Conservation (phyloP, 2,797 vertebrate genomes). For the Emydoidea blandingii region DNA sequence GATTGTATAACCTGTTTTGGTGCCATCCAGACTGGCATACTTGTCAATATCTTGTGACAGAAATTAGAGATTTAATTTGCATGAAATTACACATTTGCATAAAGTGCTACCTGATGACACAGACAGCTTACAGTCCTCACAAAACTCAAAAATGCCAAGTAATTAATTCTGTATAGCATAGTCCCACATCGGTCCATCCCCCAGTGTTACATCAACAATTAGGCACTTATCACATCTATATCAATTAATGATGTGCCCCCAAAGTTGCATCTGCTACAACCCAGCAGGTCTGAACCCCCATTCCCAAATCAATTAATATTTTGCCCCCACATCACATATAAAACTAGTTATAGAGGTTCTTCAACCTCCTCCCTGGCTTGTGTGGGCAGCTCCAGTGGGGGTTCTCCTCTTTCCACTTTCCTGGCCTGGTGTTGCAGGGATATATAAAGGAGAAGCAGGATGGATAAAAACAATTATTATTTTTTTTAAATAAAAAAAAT, state of each 20-base stretch:
- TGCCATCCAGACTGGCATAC: not conserved
- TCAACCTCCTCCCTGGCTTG: not conserved
- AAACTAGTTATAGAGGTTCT: not conserved
- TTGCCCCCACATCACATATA: not conserved
- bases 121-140: not conserved
- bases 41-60: not conserved
- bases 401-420: not conserved
- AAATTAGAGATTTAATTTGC: not conserved
- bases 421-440: not conserved
- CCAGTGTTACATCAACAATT: not conserved
- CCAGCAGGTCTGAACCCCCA: not conserved
- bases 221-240: not conserved
- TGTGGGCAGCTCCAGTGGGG: not conserved
- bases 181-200: not conserved
- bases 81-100: not conserved
- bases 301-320: not conserved
- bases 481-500: too few species aligned
- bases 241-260: not conserved
- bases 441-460: not conserved
- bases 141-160: not conserved
- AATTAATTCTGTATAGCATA: not conserved
- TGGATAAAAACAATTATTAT: too few species aligned
- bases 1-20: not conserved
- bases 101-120: not conserved
- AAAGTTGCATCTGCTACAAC: not conserved